These are phyloP conservation scores for Castor canadensis DNA, from an alignment of 2,113 vertebrate genomes.

Conservation along the genomic window DNA sequence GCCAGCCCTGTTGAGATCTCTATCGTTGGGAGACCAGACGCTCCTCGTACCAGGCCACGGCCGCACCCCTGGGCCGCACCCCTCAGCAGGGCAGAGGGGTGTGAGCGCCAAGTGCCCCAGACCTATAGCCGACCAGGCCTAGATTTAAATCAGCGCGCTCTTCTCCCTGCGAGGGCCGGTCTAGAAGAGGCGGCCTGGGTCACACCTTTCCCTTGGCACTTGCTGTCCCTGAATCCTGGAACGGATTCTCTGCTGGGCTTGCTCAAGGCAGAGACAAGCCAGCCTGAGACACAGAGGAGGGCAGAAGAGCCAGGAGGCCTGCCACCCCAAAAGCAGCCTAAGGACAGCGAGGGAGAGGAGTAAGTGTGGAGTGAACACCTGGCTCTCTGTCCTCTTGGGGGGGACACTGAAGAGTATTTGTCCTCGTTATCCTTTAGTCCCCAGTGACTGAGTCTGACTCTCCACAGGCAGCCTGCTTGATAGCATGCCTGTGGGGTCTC, in stretches of 20 bases:
- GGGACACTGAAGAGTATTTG: background rate
- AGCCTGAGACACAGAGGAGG: background rate
- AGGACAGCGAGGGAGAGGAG: rapidly evolving
- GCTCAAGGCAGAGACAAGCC: background rate
- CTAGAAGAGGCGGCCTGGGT: no score
- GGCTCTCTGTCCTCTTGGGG: rapidly evolving
- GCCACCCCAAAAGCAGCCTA: background rate
- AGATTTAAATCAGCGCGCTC: background rate
- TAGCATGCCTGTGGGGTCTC: background rate
- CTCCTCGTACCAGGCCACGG: background rate
- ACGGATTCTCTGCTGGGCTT: background rate
- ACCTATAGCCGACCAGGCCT: no score
- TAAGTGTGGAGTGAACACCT: rapidly evolving
- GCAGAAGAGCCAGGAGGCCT: rapidly evolving
- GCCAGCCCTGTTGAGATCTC: background rate
- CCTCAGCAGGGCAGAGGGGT: background rate
- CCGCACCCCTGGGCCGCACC: background rate
- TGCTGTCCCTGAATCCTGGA: background rate
- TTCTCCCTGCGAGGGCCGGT: rapidly evolving
- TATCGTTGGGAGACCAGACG: rapidly evolving
- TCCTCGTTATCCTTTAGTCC: background rate
- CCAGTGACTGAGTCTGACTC: rapidly evolving
- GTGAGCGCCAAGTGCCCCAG: rapidly evolving
- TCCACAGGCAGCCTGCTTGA: background rate
- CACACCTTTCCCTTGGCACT: background rate